Evolutionary conservation across 2,797 vertebrate genomes (phyloP), one percentile per base, ranked within the genome.

Genomic region (Vireo griseus): DNA sequence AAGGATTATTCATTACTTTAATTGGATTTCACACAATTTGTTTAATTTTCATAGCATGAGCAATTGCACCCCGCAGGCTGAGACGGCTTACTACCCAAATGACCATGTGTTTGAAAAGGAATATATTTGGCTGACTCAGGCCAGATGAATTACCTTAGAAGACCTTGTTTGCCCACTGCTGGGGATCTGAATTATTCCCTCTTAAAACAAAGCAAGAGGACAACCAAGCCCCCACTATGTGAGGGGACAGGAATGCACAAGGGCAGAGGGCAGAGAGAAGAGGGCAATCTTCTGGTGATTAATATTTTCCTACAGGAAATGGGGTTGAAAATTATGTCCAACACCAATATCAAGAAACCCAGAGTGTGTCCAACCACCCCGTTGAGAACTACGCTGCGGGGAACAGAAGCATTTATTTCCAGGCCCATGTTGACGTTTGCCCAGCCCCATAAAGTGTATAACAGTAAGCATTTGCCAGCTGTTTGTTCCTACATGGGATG

Each of bases 291-390:
- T 90, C 33, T 89, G 24, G 16, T 84, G 63, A 40, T 35, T 42
- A 18, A 35, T 75, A 52, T 75, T 48, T 65, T 65, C 31, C 40
- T 88, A 3, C 73, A 97, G 97, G 95, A 92, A 58, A 92, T 98
- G 86, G 98, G 98, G 72, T 86, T 99, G 58, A 98, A 98, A 97
- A 93, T 99, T 55, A 71, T 98, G 83, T 98, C 98, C 59, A 99
- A 98, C 95, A 97, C 97, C 3, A 97, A 98, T 21, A 97, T 98
- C 90, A 98, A 96, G 58, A 98, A 97, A 84, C 95, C 96, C 51
- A 94, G 57, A 57, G 22, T 37, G 18, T 96, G 95, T 52, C 45
- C 66, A 82, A 79, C 71, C 14, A 65, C 61, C 45, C 44, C 80
- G 31, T 13, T 66, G 4, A 66, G 85, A 68, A 24, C 58, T 31